Conservation (phyloP, 2,113 vertebrate genomes). For the Quiscalus mexicanus region DNA sequence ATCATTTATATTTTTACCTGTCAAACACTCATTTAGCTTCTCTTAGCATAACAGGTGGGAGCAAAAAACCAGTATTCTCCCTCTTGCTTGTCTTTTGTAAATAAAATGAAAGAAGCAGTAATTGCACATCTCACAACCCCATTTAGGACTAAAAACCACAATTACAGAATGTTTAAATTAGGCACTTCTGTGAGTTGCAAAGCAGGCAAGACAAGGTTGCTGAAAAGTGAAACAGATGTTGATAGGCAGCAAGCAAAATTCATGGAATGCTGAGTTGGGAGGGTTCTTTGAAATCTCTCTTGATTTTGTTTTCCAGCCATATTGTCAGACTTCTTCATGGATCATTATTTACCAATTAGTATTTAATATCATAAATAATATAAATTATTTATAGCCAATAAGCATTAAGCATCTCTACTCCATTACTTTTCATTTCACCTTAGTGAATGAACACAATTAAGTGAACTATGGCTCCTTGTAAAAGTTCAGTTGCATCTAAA, state of each 20-base stretch:
- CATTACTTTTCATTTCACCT: background rate
- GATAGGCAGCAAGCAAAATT: background rate
- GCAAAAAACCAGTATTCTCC: background rate
- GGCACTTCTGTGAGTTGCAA: background rate
- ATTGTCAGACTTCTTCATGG: background rate
- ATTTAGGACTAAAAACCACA: background rate
- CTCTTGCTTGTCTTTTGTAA: background rate
- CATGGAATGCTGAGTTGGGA: background rate
- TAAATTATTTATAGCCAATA: background rate
- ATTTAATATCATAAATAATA: background rate
- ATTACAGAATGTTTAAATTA: background rate
- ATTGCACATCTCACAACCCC: background rate
- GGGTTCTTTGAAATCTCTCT: background rate
- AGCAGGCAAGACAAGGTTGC: background rate
- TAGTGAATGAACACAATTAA: background rate
- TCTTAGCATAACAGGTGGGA: background rate
- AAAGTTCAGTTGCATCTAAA: background rate
- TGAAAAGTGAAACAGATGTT: background rate
- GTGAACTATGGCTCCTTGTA: background rate
- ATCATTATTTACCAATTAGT: background rate
- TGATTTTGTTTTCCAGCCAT: background rate
- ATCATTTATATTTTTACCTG: background rate
- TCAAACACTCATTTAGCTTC: background rate
- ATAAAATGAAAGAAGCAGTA: constrained; percentile 4
- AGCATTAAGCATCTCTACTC: background rate